A percentile compares a stretch with the other conserved stretches of the same genome.
These are phyloP conservation scores for Phocoena sinus DNA, from an alignment of 2,113 vertebrate genomes.

Conservation along the genomic window DNA sequence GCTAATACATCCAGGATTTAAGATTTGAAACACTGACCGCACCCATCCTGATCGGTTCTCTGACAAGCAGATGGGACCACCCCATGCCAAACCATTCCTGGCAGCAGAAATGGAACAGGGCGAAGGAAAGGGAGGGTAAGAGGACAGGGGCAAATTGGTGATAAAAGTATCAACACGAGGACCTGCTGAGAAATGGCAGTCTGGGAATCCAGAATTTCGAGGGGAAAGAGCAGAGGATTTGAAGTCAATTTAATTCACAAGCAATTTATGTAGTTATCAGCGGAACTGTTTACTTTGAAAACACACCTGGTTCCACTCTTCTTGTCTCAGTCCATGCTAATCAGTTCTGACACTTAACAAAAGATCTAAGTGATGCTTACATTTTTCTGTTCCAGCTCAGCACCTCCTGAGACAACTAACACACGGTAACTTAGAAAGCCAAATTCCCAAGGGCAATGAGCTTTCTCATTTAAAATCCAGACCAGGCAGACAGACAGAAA, in stretches of 20 bases:
- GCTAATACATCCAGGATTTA: neutral
- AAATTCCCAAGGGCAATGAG: neutral
- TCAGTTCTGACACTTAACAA: constrained; percentile 27
- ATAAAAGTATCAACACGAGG: neutral
- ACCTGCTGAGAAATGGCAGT: neutral
- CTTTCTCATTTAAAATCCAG: constrained; percentile 16
- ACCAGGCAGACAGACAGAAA: neutral
- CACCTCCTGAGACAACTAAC: constrained; percentile 8
- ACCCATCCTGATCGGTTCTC: neutral
- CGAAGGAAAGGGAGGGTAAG: neutral
- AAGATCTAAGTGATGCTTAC: constrained; percentile 11
- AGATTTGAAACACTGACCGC: neutral
- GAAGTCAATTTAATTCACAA: neutral
- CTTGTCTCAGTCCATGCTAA: neutral
- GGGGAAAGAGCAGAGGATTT: neutral
- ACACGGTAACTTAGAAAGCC: neutral
- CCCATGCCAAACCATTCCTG: neutral
- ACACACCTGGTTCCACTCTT: constrained; percentile 33
- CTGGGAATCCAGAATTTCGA: neutral
- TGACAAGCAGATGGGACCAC: neutral
- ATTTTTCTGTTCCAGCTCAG: constrained; percentile 18
- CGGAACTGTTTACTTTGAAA: neutral
- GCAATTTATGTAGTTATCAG: neutral
- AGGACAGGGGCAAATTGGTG: neutral
- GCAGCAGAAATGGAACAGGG: neutral